These are phyloP conservation scores for Meandrusa payeni DNA, from an alignment of 2,888 invertebrate genomes.

Conservation along the genomic window DNA sequence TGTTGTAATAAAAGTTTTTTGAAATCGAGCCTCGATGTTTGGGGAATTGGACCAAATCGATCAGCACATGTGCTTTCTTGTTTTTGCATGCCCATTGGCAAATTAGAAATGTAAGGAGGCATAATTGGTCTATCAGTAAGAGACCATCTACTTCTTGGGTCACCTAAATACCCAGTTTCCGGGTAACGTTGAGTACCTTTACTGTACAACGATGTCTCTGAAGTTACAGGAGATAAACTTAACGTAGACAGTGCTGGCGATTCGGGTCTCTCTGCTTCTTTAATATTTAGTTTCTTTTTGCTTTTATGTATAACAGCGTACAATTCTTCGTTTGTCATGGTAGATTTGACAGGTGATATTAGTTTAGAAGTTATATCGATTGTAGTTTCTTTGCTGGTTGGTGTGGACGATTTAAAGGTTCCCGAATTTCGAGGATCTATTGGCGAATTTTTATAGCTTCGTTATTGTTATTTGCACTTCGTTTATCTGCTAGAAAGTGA, in stretches of 20 bases:
- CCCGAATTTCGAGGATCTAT: slow-evolving; percentile 83
- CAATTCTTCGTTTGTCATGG: slow-evolving; percentile 89
- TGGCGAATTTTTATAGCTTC: slow-evolving; percentile 83
- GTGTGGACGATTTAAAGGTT: slow-evolving; percentile 85
- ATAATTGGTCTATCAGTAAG: slow-evolving; percentile 69
- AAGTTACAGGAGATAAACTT: slow-evolving; percentile 75
- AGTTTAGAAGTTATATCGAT: slow-evolving; percentile 73
- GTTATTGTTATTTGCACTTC: slow-evolving; percentile 36
- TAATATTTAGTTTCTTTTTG: slow-evolving; percentile 86
- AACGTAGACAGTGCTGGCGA: slow-evolving; percentile 69
- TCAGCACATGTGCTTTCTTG: slow-evolving; percentile 81
- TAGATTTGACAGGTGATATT: slow-evolving; percentile 85
- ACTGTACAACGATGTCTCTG: slow-evolving; percentile 67
- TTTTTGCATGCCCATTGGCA: slow-evolving; percentile 46
- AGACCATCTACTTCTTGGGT: slow-evolving; percentile 82
- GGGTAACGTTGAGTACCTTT: slow-evolving; percentile 73
- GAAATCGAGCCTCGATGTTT: slow-evolving; percentile 91
- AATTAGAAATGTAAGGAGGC: slow-evolving; percentile 39
- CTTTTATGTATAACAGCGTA: slow-evolving; percentile 89
- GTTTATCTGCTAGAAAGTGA: slow-evolving; percentile 32
- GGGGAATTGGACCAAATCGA: slow-evolving; percentile 82
- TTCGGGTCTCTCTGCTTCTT: slow-evolving; percentile 72
- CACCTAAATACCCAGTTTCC: slow-evolving; percentile 82
- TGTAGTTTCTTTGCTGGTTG: slow-evolving; percentile 77
- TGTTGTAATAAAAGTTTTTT: slow-evolving; percentile 90